Base-by-base conservation (phyloP, 2,888 invertebrate genomes). In the Drosophila macrospina region DNA sequence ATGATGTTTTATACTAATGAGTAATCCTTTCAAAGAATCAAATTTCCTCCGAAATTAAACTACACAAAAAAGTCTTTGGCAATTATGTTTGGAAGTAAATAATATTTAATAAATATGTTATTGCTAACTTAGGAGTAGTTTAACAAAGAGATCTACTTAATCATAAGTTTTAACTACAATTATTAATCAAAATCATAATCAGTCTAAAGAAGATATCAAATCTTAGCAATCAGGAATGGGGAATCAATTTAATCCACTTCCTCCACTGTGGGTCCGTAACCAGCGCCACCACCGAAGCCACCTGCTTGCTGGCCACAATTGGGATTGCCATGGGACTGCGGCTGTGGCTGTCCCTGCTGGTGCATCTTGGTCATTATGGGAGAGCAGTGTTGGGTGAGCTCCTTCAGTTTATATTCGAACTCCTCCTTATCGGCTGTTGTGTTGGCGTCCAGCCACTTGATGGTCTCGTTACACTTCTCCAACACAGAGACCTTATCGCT, bases 401-500 rank as follows among this genome's bases (percentile, higher is more conserved):
- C 88, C 62, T 90, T 28, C 16, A 45, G 45, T 30, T 45, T 45
- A 10, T 44, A 74, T 94, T 97, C 96, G 72, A 94, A 95, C 80
- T 97, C 97, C 8, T 95, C 94, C 84, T 95, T 95, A 71, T 96
- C 95, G 2, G 97, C 97, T 32, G 96, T 93, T 1, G 94, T 94
- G 89, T 97, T 97, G 36, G 92, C 92, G 80, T 98, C 98, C 73
- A 97, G 91, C 96, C 96, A 96, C 59, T 93, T 93, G 59, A 96
- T 91, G 37, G 63, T 55, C 62, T 63, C 94, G 0, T 94, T 94
- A 79, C 95, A 95, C 86, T 94, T 95, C 68, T 94, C 93, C 50
- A 67, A 92, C 92, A 0, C 94, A 94, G 34, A 95, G 76, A 96
- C 96, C 91, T 95, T 95, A 74, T 97, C 96, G 4, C 93, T 92